phyloP scores from a whole-genome alignment of 1,140 invertebrate species.

The Diuraphis noxia region DNA sequence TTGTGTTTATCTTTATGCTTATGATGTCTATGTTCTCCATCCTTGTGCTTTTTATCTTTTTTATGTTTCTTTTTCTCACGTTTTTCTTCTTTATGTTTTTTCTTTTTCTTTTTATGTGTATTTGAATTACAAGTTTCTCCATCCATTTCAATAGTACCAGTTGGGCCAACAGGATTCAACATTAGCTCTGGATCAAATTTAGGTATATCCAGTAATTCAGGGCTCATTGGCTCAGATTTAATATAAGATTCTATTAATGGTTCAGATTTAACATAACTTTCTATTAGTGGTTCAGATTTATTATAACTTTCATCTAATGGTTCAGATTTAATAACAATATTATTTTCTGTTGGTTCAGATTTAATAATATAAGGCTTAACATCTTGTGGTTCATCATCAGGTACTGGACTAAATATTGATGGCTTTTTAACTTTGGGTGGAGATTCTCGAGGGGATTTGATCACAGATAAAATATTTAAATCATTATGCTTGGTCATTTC shows the following conservation, averaged over 20 bases:
- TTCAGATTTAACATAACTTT: conserved; percentile 55
- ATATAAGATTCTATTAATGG: background rate
- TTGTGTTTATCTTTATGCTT: conserved; percentile 56
- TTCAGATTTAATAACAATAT: conserved; percentile 56
- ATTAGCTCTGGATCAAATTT: conserved; percentile 34
- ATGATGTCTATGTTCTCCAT: conserved; percentile 54
- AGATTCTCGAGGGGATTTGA: conserved; percentile 49
- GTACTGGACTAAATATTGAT: conserved; percentile 50
- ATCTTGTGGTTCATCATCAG: conserved; percentile 51
- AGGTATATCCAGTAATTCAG: background rate
- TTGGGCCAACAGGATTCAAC: conserved; percentile 29
- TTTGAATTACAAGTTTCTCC: conserved; percentile 30
- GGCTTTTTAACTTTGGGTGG: conserved; percentile 56
- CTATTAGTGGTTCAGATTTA: conserved; percentile 55
- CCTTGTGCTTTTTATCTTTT: conserved; percentile 58
- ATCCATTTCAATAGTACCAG: conserved; percentile 63
- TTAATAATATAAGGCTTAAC: conserved; percentile 56
- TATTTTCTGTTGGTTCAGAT: conserved; percentile 55
- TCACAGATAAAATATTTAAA: conserved; percentile 60
- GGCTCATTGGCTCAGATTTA: conserved; percentile 31
- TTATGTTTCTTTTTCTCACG: conserved; percentile 59
- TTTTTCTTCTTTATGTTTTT: conserved; percentile 64
- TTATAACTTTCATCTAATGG: conserved; percentile 12
- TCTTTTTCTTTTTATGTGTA: conserved; percentile 66
- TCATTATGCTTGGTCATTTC: conserved; percentile 55